Conservation (phyloP, 2,888 invertebrate genomes). For the Chaetogeoica ovagalla region DNA sequence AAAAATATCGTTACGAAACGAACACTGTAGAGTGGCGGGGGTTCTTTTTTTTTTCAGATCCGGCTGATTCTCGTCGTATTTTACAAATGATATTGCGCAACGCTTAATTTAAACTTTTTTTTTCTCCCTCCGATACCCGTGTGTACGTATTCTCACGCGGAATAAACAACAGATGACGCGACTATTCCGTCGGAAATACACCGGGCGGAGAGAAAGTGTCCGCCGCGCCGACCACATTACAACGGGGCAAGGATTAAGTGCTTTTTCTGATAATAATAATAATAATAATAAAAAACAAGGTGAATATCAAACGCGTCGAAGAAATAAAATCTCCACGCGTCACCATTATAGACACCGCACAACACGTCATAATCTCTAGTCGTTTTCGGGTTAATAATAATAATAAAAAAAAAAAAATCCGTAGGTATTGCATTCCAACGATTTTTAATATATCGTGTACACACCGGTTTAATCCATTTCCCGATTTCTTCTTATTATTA, state of each 20-base stretch:
- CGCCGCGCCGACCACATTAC: neutral
- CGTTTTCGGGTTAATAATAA: neutral
- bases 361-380: neutral
- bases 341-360: neutral
- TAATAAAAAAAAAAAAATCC: constrained; percentile 1
- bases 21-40: no score
- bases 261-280: constrained; percentile 37
- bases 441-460: neutral
- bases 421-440: neutral
- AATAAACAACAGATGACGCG: constrained; percentile 1
- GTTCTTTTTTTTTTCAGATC: no score
- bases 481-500: no score
- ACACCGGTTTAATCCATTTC: neutral
- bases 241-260: constrained; percentile 28
- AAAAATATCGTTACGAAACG: no score
- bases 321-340: constrained; percentile 33
- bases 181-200: constrained; percentile 14
- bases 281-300: constrained; percentile 27
- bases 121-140: no score
- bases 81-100: no score
- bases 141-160: neutral
- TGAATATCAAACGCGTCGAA: constrained; percentile 14
- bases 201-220: constrained; percentile 37
- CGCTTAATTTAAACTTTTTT: no score
- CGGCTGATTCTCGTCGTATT: no score